Evolutionary conservation across 2,888 invertebrate species (phyloP).

Genomic region (Orthonychiurus folsomi): DNA sequence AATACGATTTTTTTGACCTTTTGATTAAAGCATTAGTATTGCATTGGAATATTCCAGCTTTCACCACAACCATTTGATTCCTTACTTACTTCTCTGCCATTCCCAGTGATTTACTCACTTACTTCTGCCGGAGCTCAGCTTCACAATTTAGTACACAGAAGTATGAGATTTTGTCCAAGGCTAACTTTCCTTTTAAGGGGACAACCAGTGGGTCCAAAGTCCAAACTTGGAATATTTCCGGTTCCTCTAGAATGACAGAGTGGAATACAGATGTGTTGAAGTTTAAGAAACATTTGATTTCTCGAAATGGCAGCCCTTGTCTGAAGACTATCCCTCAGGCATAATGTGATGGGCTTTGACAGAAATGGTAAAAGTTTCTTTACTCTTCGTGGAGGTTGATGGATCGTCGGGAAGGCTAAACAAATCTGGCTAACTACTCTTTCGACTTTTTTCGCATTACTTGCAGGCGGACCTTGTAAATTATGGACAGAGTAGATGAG

Average conservation of each 20-base stretch:
- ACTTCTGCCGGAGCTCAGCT: too few species aligned
- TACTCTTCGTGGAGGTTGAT: background rate
- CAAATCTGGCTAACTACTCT: background rate
- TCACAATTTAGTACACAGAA: too few species aligned
- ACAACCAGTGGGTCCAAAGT: background rate
- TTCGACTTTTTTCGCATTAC: background rate
- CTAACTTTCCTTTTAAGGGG: background rate
- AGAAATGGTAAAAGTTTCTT: background rate
- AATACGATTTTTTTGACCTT: too few species aligned
- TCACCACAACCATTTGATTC: too few species aligned
- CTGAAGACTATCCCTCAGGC: background rate
- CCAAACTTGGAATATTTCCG: background rate
- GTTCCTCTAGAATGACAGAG: background rate
- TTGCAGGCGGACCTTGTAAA: background rate
- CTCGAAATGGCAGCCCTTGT: background rate
- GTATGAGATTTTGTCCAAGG: too few species aligned
- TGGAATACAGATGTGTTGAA: background rate
- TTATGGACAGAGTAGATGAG: background rate
- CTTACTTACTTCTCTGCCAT: too few species aligned
- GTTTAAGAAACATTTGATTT: background rate
- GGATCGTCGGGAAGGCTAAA: background rate
- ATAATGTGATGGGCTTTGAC: background rate
- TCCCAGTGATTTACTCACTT: too few species aligned
- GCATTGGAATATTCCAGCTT: too few species aligned
- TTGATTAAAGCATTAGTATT: too few species aligned